These are phyloP conservation scores for Leptopterna dolabrata DNA, from an alignment of 2,888 invertebrate genomes.

Conservation along the genomic window DNA sequence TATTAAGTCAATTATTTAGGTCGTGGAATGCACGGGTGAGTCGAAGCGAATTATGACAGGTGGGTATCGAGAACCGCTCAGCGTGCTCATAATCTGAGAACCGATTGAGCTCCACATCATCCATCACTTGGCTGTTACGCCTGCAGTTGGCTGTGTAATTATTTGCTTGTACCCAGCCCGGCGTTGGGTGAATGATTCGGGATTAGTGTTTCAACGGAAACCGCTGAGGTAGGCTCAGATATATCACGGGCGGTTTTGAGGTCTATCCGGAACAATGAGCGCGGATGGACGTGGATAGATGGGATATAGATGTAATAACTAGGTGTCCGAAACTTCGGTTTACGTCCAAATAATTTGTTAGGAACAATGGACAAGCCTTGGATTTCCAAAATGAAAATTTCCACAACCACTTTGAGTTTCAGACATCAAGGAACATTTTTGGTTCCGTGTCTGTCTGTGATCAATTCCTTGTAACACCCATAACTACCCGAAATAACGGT, in stretches of 20 bases:
- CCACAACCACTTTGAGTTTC: too few relatives aligned
- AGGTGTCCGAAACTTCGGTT: too few relatives aligned
- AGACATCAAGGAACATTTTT: too few relatives aligned
- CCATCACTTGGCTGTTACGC: background rate
- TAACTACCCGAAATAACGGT: too few relatives aligned
- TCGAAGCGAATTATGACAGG: background rate
- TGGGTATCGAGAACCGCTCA: background rate
- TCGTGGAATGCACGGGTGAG: background rate
- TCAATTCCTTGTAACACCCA: too few relatives aligned
- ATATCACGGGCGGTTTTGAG: background rate
- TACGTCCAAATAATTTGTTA: too few relatives aligned
- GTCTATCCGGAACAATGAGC: background rate
- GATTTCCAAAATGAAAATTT: too few relatives aligned
- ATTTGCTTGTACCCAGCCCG: background rate
- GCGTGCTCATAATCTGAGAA: background rate
- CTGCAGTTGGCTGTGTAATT: background rate
- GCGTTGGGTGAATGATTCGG: background rate
- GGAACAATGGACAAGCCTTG: too few relatives aligned
- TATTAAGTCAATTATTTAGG: background rate
- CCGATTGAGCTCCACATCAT: background rate
- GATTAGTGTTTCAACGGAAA: background rate
- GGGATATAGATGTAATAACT: background rate
- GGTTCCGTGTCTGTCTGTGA: too few relatives aligned
- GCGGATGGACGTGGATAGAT: background rate
- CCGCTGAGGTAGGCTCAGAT: background rate